Evolutionary conservation across 2,797 vertebrate species (phyloP), one percentile per base, ranked within the genome.

Genomic region (Capromys pilorides): DNA sequence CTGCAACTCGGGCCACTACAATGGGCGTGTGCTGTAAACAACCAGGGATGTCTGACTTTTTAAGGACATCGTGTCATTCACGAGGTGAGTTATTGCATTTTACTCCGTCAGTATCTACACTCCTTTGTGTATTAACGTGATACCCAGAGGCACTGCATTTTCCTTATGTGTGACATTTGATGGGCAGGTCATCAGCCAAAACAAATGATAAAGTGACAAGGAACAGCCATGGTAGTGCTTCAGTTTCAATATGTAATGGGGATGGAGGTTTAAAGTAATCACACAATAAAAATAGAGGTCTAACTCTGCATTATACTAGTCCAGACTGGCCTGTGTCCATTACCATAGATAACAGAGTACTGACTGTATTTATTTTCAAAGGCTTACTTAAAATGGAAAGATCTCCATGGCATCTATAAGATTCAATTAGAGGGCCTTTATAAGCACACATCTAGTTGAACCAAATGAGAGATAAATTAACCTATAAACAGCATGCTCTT

Each of bases 401-500:
- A 93, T 94, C 94, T 97, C 97, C 92, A 95, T 95, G 93, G 84
- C 95, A 97, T 95, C 95, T 97, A 73, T 97, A 97, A 97, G 97
- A 98, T 97, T 97, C 95, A 97, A 97, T 82, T 92, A 85, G 88
- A 97, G 96, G 94, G 82, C 97, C 96, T 97, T 95, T 97, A 96
- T 93, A 98, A 96, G 94, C 84, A 97, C 86, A 97, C 94, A 96
- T 97, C 97, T 96, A 95, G 94, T 96, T 96, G 96, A 97, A 97
- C 93, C 90, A 97, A 97, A 97, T 95, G 95, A 98, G 83, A 97
- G 97, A 98, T 97, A 98, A 97, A 96, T 97, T 97, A 97, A 95
- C 95, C 96, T 95, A 91, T 62, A 95, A 97, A 97, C 96, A 96
- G 92, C 93, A 95, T 61, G 45, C 88, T 97, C 96, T 97, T 96